Conservation (phyloP, 2,888 invertebrate species). For the Tetragnatha montana region DNA sequence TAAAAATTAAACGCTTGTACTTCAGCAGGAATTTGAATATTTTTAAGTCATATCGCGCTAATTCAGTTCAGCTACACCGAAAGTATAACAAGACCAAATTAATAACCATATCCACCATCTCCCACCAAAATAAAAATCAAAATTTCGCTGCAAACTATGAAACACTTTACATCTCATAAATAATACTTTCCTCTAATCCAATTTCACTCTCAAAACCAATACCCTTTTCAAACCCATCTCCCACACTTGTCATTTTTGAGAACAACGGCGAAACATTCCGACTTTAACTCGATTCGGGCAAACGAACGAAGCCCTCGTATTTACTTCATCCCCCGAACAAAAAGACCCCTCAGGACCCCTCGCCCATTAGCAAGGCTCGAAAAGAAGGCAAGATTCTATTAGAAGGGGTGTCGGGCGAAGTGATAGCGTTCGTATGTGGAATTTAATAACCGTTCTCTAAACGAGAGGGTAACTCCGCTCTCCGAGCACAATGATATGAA, state of each 20-base stretch:
- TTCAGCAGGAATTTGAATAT: no score
- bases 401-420: constrained; percentile 8
- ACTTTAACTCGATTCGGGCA: background rate
- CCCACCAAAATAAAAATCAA: no score
- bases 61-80: no score
- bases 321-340: background rate
- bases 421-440: constrained; percentile 4
- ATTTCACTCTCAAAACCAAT: background rate
- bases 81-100: no score
- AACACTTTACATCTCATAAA: no score
- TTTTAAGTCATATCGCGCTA: no score
- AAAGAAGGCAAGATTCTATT: constrained; percentile 8
- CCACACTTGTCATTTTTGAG: background rate
- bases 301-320: background rate
- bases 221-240: background rate
- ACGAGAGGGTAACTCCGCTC: background rate
- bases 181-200: background rate
- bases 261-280: background rate
- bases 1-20: no score
- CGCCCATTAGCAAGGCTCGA: background rate
- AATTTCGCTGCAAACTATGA: no score
- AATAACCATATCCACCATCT: no score
- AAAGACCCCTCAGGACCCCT: background rate
- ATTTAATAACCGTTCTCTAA: constrained; percentile 9
- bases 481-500: constrained; percentile 30